Percentiles rank a stretch among this genome's conserved stretches.
phyloP scores from a whole-genome alignment of 2,113 vertebrate species.

The Chamaetylas fuelleborni region DNA sequence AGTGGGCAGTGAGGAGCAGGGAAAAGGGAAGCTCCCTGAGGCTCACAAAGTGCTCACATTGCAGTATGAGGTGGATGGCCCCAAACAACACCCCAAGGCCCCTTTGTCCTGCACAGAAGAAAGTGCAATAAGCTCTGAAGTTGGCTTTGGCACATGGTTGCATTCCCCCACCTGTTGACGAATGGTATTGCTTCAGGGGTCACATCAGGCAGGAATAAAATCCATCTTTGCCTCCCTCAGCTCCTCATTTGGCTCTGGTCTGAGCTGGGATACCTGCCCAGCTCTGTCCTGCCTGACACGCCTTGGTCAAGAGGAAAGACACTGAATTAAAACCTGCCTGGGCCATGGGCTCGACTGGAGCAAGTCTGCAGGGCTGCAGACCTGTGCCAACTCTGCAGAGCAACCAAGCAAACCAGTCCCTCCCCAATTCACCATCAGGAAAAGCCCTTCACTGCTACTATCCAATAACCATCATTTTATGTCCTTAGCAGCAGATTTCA shows the following conservation, averaged over 20 bases:
- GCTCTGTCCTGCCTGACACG: background rate
- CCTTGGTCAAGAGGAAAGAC: fast-evolving
- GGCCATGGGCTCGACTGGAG: background rate
- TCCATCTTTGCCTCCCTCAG: background rate
- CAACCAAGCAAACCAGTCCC: background rate
- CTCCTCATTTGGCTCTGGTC: background rate
- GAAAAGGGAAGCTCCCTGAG: background rate
- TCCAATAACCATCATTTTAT: background rate
- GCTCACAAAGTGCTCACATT: fast-evolving
- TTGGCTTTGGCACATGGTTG: background rate
- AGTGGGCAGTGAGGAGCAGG: fast-evolving
- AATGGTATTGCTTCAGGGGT: background rate
- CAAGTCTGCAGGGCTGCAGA: background rate
- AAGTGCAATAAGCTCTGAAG: background rate
- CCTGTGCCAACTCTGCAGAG: fast-evolving
- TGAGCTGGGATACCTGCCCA: background rate
- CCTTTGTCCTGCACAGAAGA: background rate
- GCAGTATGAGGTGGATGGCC: fast-evolving
- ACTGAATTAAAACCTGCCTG: fast-evolving
- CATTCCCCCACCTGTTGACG: background rate
- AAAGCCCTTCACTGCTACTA: background rate
- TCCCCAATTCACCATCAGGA: background rate
- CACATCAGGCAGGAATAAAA: background rate
- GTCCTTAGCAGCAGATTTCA: background rate
- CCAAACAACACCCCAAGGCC: background rate